Percentiles rank a stretch among this genome's conserved stretches.
Evolutionary conservation across 2,888 invertebrate genomes (phyloP).

Genomic region (Andrena praecox): DNA sequence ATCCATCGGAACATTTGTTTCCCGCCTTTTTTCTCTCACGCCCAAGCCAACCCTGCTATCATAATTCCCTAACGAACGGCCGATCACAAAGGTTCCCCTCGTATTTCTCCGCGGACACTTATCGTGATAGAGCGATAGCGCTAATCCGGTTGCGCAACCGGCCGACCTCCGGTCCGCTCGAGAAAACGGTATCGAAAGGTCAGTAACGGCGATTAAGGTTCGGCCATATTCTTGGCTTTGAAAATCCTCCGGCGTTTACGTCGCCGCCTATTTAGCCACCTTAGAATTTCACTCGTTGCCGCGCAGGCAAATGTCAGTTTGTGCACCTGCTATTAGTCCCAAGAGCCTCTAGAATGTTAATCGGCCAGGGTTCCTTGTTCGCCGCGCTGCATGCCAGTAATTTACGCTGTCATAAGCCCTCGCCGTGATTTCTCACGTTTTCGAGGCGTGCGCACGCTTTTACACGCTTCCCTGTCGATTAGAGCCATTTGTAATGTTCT

Average conservation of each 20-base stretch:
- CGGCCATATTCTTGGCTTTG: conserved; percentile 32
- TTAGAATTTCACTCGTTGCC: conserved; percentile 11
- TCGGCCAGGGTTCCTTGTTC: conserved; percentile 52
- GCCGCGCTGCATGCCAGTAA: conserved; percentile 37
- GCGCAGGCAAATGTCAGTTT: conserved; percentile 62
- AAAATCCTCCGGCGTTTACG: conserved; percentile 25
- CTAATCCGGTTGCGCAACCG: conserved; percentile 38
- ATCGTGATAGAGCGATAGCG: conserved; percentile 56
- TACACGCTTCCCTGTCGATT: conserved; percentile 42
- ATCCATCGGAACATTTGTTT: conserved; percentile 42
- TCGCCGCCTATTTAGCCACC: neutral
- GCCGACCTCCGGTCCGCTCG: conserved; percentile 29
- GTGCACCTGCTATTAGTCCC: conserved; percentile 48
- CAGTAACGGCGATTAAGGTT: conserved; percentile 53
- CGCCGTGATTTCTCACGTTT: conserved; percentile 36
- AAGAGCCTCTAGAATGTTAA: conserved; percentile 57
- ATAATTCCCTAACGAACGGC: conserved; percentile 30
- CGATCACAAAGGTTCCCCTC: conserved; percentile 36
- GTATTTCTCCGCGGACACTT: conserved; percentile 33
- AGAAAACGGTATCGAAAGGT: conserved; percentile 60
- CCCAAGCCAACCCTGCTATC: neutral
- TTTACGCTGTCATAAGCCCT: conserved; percentile 62
- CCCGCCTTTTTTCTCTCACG: neutral
- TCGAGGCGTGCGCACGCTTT: conserved; percentile 17
- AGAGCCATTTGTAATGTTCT: conserved; percentile 51